Percentiles rank a stretch among this genome's conserved stretches.
Conservation (phyloP, 2,113 vertebrate genomes). For the Atlantisia rogersi region DNA sequence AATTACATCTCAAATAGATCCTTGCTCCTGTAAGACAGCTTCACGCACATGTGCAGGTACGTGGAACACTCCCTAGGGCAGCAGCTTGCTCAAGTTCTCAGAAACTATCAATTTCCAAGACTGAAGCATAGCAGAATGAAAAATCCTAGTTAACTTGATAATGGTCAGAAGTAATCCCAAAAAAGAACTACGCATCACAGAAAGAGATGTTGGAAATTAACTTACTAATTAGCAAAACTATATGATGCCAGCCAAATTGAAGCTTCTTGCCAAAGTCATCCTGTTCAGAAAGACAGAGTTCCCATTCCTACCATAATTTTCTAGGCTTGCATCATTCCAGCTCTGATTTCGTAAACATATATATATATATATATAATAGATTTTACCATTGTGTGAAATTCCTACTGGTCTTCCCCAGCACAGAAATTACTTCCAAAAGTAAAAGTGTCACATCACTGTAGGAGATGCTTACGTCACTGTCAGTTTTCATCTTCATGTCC, state of each 20-base stretch:
- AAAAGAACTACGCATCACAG: not conserved
- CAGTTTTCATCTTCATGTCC: not conserved
- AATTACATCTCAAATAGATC: not conserved
- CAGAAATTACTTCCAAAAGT: not conserved
- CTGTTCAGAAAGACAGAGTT: not conserved
- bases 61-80: not conserved
- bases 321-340: not conserved
- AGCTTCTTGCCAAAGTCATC: not conserved
- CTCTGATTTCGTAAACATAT: not conserved
- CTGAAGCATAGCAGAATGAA: not conserved
- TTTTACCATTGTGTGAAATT: not conserved
- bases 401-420: not conserved
- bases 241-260: not conserved
- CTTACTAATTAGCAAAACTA: not conserved
- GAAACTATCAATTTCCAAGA: not conserved
- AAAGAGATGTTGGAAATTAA: not conserved
- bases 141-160: not conserved
- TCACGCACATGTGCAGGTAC: not conserved
- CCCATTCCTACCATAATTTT: not conserved
- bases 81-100: not conserved
- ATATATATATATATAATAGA: not conserved
- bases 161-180: not conserved
- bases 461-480: not conserved
- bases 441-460: not conserved
- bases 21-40: not conserved